Evolutionary conservation across 2,797 vertebrate genomes (phyloP).

Genomic region (Enteromius anoplus): DNA sequence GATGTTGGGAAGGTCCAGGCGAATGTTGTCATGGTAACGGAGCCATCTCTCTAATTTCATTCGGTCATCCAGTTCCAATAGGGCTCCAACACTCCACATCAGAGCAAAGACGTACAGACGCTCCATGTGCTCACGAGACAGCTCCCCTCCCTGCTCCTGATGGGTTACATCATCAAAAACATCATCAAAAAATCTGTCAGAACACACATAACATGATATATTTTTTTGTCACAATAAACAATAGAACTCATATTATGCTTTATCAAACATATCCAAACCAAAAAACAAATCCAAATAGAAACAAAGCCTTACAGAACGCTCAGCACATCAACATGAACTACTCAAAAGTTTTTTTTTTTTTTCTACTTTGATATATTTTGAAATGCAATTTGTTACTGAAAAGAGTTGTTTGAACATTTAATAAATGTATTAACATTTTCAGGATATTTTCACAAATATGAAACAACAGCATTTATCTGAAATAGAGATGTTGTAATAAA

Average conservation of each 20-base stretch:
- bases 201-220: neutral
- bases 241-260: neutral
- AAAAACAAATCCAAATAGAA: no score
- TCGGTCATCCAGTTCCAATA: constrained; percentile 87
- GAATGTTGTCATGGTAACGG: constrained; percentile 71
- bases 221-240: neutral
- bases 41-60: constrained; percentile 89
- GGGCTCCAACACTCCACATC: constrained; percentile 94
- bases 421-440: neutral
- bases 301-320: no score
- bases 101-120: constrained; percentile 89
- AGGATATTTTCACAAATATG: neutral
- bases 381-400: neutral
- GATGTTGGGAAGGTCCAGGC: constrained; percentile 83
- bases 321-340: no score
- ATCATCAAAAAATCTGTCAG: constrained; percentile 23
- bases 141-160: constrained; percentile 87
- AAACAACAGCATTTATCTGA: neutral
- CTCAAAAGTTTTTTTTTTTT: no score
- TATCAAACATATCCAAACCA: no score
- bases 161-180: constrained; percentile 47
- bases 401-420: no score
- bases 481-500: neutral
- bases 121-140: constrained; percentile 82
- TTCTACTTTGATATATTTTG: neutral